Percentiles rank a stretch among this genome's conserved stretches.
Conservation (phyloP, 1,140 invertebrate genomes). For the Bombyx mori region DNA sequence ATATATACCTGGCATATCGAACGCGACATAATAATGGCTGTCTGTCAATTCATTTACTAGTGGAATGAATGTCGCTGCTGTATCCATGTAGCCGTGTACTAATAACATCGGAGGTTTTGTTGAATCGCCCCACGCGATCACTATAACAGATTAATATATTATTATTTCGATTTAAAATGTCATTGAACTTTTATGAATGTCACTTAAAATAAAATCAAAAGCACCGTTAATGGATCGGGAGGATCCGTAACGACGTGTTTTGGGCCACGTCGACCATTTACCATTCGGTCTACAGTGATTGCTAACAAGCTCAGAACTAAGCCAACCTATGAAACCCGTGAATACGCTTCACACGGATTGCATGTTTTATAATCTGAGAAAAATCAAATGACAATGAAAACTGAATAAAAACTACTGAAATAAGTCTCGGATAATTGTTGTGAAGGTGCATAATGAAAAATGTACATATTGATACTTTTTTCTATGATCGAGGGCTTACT, state of each 20-base stretch:
- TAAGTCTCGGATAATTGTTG: no score
- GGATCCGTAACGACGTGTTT: background rate
- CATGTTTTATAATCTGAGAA: no score
- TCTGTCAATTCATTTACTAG: slow-evolving; percentile 72
- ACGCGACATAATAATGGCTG: slow-evolving; percentile 71
- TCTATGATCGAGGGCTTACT: no score
- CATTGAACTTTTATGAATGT: background rate
- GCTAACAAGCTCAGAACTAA: background rate
- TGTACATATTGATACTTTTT: no score
- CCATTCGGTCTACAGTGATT: background rate
- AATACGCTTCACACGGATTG: no score
- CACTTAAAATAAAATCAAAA: background rate
- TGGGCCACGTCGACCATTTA: no score
- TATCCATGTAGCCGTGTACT: slow-evolving; percentile 77
- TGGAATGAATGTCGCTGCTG: slow-evolving; percentile 76
- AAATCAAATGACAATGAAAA: no score
- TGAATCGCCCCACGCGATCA: slow-evolving; percentile 74
- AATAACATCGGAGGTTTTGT: slow-evolving; percentile 65
- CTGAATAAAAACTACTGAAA: no score
- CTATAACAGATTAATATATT: slow-evolving; percentile 42
- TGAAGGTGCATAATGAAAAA: no score
- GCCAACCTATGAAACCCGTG: background rate
- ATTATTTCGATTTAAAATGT: background rate
- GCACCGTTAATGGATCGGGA: background rate
- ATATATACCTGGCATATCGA: slow-evolving; percentile 77